A percentile compares a stretch with the other conserved stretches of the same genome.
Evolutionary conservation across 1,140 invertebrate genomes (phyloP).

Genomic region (Drosophila bocqueti): DNA sequence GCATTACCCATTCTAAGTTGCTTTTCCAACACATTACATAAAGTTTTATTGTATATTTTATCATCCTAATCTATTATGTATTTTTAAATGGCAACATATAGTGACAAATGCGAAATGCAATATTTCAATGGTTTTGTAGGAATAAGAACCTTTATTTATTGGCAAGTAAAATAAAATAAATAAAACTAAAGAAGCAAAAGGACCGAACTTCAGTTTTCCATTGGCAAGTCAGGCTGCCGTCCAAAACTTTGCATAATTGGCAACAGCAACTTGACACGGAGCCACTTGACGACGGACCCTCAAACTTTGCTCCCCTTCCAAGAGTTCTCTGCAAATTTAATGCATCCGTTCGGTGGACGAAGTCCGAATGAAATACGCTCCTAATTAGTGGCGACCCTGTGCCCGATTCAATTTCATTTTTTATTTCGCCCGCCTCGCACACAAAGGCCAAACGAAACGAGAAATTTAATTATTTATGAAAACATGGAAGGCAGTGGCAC

Average conservation of each 20-base stretch:
- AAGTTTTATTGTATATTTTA: too few species aligned
- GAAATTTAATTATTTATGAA: conserved; percentile 81
- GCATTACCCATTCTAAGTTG: neutral
- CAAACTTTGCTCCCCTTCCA: conserved; percentile 1
- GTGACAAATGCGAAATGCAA: too few species aligned
- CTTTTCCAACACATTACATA: too few species aligned
- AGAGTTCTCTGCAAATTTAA: conserved; percentile 50
- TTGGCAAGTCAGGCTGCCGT: conserved; percentile 20
- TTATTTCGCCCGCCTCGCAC: conserved; percentile 17
- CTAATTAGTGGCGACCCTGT: conserved; percentile 76
- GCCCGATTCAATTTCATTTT: conserved; percentile 53
- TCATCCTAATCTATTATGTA: too few species aligned
- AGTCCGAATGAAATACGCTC: conserved; percentile 62
- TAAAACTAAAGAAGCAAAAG: neutral
- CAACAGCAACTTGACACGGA: conserved; percentile 64
- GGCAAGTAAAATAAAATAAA: neutral
- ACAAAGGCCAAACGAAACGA: conserved; percentile 41
- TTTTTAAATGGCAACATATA: too few species aligned
- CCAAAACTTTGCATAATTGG: conserved; percentile 60
- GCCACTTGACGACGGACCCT: conserved; percentile 24
- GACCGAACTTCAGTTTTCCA: conserved; percentile 20
- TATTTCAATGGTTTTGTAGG: neutral
- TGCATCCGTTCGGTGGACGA: conserved; percentile 54
- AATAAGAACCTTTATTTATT: neutral
- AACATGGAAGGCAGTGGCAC: conserved; percentile 59